phyloP scores from a whole-genome alignment of 1,140 invertebrate genomes.

The Drosophila sp. region DNA sequence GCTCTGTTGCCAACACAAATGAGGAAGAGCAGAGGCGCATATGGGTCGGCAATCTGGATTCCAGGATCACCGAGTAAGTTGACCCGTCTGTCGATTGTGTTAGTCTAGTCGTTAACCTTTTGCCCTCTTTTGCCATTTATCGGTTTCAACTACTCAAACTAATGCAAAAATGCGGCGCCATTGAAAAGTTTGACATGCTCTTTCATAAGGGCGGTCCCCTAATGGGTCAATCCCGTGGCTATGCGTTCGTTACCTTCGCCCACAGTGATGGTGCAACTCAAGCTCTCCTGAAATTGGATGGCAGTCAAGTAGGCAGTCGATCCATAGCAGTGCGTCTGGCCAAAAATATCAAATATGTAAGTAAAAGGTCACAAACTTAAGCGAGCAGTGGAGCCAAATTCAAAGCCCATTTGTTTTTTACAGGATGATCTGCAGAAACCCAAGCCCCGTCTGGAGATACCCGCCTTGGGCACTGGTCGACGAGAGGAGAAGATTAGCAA shows the following conservation, averaged over 20 bases:
- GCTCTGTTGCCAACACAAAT: conserved; percentile 1
- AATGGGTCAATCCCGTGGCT: conserved; percentile 94
- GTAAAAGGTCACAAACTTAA: conserved; percentile 17
- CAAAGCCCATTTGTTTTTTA: background rate
- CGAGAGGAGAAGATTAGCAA: conserved; percentile 90
- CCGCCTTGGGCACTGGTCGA: conserved; percentile 88
- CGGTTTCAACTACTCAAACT: conserved; percentile 97
- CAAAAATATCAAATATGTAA: conserved; percentile 89
- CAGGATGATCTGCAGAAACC: conserved; percentile 89
- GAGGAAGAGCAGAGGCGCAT: conserved; percentile 83
- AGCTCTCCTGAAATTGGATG: conserved; percentile 89
- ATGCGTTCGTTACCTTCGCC: conserved; percentile 95
- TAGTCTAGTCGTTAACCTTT: conserved; percentile 62
- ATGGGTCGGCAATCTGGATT: conserved; percentile 95
- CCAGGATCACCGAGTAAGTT: conserved; percentile 95
- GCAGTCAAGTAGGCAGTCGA: conserved; percentile 89
- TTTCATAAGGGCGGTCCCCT: conserved; percentile 95
- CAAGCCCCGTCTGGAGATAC: conserved; percentile 89
- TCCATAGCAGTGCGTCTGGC: conserved; percentile 92
- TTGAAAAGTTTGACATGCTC: conserved; percentile 97
- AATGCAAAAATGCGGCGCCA: conserved; percentile 94
- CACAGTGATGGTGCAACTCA: conserved; percentile 67
- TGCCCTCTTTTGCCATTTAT: conserved; percentile 85
- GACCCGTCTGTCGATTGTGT: conserved; percentile 42
- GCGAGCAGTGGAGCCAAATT: background rate